A percentile compares a stretch with the other conserved stretches of the same genome.
Evolutionary conservation across 2,113 vertebrate genomes (phyloP).

Genomic region (Pangasianodon hypophthalmus): DNA sequence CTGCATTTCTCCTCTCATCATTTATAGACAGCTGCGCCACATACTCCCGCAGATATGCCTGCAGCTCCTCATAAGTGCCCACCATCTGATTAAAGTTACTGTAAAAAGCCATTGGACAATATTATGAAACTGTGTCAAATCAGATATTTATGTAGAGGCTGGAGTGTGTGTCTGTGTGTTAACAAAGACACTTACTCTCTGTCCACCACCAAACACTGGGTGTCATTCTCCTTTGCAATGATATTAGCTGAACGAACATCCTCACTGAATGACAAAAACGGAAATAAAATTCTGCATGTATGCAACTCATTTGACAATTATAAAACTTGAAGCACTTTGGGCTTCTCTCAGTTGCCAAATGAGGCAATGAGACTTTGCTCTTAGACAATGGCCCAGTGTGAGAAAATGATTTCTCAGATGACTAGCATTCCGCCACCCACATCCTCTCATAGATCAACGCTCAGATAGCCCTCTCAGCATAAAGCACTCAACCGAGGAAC

Average conservation of each 20-base stretch:
- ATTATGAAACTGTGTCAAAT: background rate
- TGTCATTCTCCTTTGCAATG: conserved; percentile 83
- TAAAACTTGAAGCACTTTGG: background rate
- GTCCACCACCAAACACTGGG: conserved; percentile 89
- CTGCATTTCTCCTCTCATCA: conserved; percentile 81
- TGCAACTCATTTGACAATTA: background rate
- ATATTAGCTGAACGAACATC: conserved; percentile 93
- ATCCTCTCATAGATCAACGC: background rate
- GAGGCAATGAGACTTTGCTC: background rate
- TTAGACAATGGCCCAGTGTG: conserved; percentile 22
- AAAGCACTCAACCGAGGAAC: background rate
- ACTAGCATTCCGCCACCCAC: conserved; percentile 47
- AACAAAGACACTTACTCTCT: conserved; percentile 81
- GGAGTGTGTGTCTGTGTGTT: background rate
- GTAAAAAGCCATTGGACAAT: background rate
- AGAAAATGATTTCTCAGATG: conserved; percentile 32
- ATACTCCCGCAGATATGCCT: conserved; percentile 85
- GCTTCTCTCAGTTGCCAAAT: background rate
- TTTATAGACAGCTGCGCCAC: conserved; percentile 83
- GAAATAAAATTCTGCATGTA: background rate
- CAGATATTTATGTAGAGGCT: background rate
- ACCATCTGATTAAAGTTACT: conserved; percentile 94
- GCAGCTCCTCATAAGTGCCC: conserved; percentile 90
- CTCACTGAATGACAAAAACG: conserved; percentile 72
- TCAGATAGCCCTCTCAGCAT: background rate